Base-by-base conservation (phyloP, 2,797 vertebrate genomes). In the Poecilia velifera region DNA sequence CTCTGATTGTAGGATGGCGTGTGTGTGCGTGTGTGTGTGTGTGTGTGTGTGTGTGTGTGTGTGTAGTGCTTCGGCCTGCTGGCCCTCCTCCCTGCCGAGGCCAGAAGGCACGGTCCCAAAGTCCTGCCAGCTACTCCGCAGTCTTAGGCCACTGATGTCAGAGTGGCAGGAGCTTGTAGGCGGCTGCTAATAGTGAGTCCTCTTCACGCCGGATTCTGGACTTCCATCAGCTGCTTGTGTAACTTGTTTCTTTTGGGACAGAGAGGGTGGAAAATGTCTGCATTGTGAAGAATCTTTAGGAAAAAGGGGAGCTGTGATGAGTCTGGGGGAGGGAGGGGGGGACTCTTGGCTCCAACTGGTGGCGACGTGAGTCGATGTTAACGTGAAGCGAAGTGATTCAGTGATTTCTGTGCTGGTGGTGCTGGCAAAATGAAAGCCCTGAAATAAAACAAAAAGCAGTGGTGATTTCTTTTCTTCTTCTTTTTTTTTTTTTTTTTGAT, bases 101-200 rank as follows among this genome's bases (percentile, higher is more conserved):
- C 95, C 95, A 95, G 94, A 96, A 95, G 95, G 95, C 94, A 84
- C 85, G 92, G 91, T 92, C 94, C 92, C 87, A 14, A 41, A 90
- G 89, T 87, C 90, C 90, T 95, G 94, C 94, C 96, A 95, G 94
- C 90, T 90, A 87, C 87, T 86, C 92, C 91, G 88, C 95, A 92
- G 92, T 89, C 90, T 92, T 88, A 92, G 93, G 91, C 93, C 92
- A 92, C 92, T 96, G 94, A 95, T 96, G 95, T 95, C 96, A 95
- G 93, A 92, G 89, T 92, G 95, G 95, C 93, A 94, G 92, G 93
- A 94, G 92, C 90, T 90, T 86, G 95, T 95, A 88, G 96, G 95
- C 93, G 95, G 94, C 93, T 93, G 94, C 91, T 93, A 94, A 95
- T 91, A 91, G 91, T 96, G 94, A 95, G 94, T 95, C 92, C 93